Base-by-base conservation (phyloP, 2,797 vertebrate genomes). In the Triplophysa yarkandensis region DNA sequence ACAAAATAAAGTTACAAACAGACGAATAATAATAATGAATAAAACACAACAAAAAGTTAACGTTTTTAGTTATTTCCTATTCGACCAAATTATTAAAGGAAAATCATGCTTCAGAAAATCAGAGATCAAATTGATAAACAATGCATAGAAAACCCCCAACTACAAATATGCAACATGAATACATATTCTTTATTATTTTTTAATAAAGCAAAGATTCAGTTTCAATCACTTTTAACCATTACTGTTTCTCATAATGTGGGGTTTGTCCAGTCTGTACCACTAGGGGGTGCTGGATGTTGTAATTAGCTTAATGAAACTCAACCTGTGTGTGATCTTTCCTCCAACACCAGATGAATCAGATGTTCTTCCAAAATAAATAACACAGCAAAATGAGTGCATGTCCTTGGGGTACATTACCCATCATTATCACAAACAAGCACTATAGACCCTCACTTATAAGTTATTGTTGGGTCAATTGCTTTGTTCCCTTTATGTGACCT, bases 251-350 rank as follows among this genome's bases (percentile, higher is more conserved):
- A 32, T 8, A n/a, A 57, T n/a, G 1, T 30, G 28, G 16, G 8
- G 7, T 30, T 8, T 3, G 13, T 57, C 27, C 16, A 1, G 30
- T 58, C 16, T 7, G 10, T 52, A 44, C 83, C 82, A 83, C 83
- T 76, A 84, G 80, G 81, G 82, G 82, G 76, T 74, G 28, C 75
- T 72, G 23, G 61, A 67, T 68, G 55, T 75, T 79, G 46, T 28
- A 65, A 25, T 64, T 48, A 58, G 21, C 10, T 60, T 70, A 13
- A 67, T 77, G 44, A 30, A 25, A 46, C 39, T 71, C 16, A 28
- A 70, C 36, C 11, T 43, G 8, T 28, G 14, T 0, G 0, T 71
- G 55, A 27, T 36, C 21, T 48, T n/a, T 25, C 6, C 32, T 41
- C 32, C 27, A 41, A 54, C 57, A 55, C 19, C 4, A 11, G 27